A percentile compares a stretch with the other conserved stretches of the same genome.
phyloP scores from a whole-genome alignment of 2,888 invertebrate species.

The Lagria hirta region DNA sequence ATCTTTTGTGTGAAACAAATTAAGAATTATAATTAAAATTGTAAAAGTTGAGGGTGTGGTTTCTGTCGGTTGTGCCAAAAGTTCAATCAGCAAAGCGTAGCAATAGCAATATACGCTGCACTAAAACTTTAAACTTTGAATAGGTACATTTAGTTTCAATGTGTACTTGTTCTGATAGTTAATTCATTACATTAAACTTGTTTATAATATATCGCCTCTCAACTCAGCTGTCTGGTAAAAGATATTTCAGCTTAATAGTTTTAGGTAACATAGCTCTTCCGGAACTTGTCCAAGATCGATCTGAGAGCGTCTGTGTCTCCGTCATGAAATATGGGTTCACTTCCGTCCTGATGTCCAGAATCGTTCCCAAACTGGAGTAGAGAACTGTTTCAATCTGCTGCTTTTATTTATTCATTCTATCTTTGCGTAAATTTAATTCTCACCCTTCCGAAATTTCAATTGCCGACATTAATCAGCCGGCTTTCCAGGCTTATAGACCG shows the following conservation, averaged over 20 bases:
- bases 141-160: no score
- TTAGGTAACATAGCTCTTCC: slow-evolving; percentile 11
- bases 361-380: slow-evolving; percentile 14
- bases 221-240: no score
- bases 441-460: slow-evolving; percentile 23
- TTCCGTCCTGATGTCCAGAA: slow-evolving; percentile 14
- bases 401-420: slow-evolving; percentile 26
- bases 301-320: slow-evolving; percentile 8
- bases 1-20: no score
- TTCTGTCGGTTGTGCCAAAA: no score
- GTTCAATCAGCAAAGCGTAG: no score
- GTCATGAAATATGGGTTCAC: slow-evolving; percentile 19
- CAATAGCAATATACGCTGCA: no score
- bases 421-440: slow-evolving; percentile 23
- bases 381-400: slow-evolving; percentile 17
- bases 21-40: no score
- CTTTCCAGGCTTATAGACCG: slow-evolving; percentile 16
- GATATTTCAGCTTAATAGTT: slow-evolving; percentile 9
- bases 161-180: no score
- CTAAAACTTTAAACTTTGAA: no score
- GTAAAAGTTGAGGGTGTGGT: no score
- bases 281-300: slow-evolving; percentile 11
- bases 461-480: slow-evolving; percentile 22
- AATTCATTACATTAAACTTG: no score
- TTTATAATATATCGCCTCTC: no score